Evolutionary conservation across 2,113 vertebrate species (phyloP), one percentile per base, ranked within the genome.

Genomic region (Alligator sinensis): DNA sequence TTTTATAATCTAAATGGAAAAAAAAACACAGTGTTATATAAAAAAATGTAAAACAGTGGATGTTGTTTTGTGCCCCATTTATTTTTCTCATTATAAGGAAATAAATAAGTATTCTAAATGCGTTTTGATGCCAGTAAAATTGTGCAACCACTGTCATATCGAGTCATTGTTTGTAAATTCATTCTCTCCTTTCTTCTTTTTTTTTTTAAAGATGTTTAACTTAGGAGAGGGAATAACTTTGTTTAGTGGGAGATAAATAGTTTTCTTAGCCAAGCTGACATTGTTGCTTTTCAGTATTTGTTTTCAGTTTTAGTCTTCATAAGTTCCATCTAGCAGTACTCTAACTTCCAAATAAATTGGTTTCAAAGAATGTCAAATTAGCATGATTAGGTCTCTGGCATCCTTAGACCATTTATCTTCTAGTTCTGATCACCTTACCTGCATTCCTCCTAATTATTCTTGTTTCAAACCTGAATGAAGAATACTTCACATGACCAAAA

Each of bases 351-450:
- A 76, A 27, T 9, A 78, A 84, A 75, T 59, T 27, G 6, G 14
- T 79, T 85, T 12, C 54, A 88, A 66, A 75, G 25, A 68, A 78
- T n/a, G 15, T 16, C 8, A 68, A 76, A 76, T 82, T 70, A 60
- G 2, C 12, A 38, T 62, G 0, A 28, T 79, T 88, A 79, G 7
- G 68, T 61, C 87, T 78, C 28, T 58, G 21, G 21, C 76, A 76
- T 63, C 70, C 75, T 93, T 91, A 82, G 57, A 79, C 4, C 5
- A 76, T 82, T 79, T 85, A 19, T 24, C 27, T 82, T 82, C 30
- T 5, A n/a, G 10, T 82, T 70, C 28, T 91, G 18, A 22, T 3
- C 4, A 5, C 6, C 22, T 63, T 3, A 62, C n/a, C 10, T 1
- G 8, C 59, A 55, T 11, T 79, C 63, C 76, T 58, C 14, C 17